These are phyloP conservation scores for Spongilla lacustris DNA, from an alignment of 37 sponge, comb jelly and placozoan genomes.

Conservation along the genomic window DNA sequence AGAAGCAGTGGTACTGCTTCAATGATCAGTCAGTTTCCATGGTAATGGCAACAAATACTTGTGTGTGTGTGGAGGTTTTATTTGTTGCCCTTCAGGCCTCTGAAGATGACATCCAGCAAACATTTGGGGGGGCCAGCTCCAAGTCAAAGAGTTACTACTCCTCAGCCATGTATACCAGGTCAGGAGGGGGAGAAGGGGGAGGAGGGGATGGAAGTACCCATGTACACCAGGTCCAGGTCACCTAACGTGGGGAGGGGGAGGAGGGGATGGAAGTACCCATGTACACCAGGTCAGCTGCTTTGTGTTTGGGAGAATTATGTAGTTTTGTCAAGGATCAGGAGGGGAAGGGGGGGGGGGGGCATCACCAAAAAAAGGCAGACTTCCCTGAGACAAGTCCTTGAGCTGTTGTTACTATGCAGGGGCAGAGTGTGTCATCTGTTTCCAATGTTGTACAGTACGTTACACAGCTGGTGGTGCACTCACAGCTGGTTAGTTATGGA, in stretches of 20 bases:
- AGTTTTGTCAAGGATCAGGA: too few relatives aligned
- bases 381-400: too few relatives aligned
- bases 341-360: too few relatives aligned
- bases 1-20: conserved; percentile 87
- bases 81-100: conserved; percentile 28
- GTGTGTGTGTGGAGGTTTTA: neutral
- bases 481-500: too few relatives aligned
- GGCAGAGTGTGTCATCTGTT: too few relatives aligned
- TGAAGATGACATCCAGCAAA: conserved; percentile 71
- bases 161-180: conserved; percentile 73
- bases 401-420: too few relatives aligned
- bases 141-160: conserved; percentile 73
- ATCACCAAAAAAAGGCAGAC: too few relatives aligned
- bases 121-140: conserved; percentile 77
- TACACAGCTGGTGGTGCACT: too few relatives aligned
- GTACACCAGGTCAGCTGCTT: neutral
- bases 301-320: neutral
- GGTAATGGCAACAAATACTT: conserved; percentile 43
- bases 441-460: too few relatives aligned
- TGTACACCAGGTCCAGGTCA: neutral
- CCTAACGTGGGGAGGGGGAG: neutral
- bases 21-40: conserved; percentile 89
- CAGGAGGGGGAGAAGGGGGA: neutral
- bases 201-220: neutral
- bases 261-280: neutral